Conservation (phyloP, 2,113 vertebrate species). For the Dipodomys stephensi region DNA sequence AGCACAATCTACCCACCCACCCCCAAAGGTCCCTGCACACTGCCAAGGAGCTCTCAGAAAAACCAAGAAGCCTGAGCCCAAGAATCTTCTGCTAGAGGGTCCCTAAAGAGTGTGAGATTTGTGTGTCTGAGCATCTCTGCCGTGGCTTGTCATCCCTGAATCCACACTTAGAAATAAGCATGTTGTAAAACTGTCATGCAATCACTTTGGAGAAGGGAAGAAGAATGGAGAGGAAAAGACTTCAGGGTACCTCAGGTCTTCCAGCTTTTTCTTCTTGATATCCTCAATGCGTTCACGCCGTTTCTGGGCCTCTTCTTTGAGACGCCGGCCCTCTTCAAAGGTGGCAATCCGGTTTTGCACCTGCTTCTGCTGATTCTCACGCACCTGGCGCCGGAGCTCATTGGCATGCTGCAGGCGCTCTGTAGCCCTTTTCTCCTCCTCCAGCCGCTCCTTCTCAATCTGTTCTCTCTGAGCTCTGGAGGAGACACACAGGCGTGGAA, state of each 20-base stretch:
- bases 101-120: background rate
- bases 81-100: background rate
- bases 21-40: background rate
- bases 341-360: constrained; percentile 78
- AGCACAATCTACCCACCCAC: background rate
- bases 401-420: constrained; percentile 75
- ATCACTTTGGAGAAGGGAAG: background rate
- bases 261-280: constrained; percentile 91
- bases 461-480: constrained; percentile 89
- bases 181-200: background rate
- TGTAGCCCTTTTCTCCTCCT: constrained; percentile 65
- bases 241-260: constrained; percentile 89
- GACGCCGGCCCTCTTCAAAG: constrained; percentile 87
- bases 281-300: constrained; percentile 86
- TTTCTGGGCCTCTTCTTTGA: constrained; percentile 86
- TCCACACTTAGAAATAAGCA: background rate
- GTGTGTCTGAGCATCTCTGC: background rate
- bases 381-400: constrained; percentile 89
- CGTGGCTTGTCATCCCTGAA: background rate
- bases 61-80: no score
- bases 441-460: constrained; percentile 87
- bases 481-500: accelerated
- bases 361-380: constrained; percentile 86
- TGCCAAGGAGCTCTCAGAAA: no score
- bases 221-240: background rate